A percentile compares a stretch with the other conserved stretches of the same genome.
Evolutionary conservation across 2,113 vertebrate genomes (phyloP).

Genomic region (Eclectus roratus): DNA sequence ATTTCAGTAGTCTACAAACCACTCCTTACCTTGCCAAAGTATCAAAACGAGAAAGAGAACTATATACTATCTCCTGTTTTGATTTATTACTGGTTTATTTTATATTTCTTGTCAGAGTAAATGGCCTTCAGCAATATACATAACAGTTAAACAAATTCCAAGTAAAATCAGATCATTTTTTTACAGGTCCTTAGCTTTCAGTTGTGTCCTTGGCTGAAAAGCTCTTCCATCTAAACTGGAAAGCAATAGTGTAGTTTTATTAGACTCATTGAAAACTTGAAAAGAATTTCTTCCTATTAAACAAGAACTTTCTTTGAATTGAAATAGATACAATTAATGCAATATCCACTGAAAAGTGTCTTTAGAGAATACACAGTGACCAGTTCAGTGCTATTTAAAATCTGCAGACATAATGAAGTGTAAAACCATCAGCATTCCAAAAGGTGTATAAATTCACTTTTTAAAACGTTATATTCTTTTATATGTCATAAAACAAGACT

Average conservation of each 20-base stretch:
- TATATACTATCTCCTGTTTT: not conserved
- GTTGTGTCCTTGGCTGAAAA: not conserved
- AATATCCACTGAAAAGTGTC: not conserved
- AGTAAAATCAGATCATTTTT: not conserved
- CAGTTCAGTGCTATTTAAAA: not conserved
- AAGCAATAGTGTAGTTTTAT: not conserved
- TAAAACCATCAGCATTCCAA: not conserved
- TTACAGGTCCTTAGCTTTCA: not conserved
- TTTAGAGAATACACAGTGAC: not conserved
- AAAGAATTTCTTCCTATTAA: not conserved
- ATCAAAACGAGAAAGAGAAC: not conserved
- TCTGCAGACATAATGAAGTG: not conserved
- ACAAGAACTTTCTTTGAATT: not conserved
- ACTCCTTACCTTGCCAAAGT: not conserved
- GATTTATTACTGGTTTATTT: not conserved
- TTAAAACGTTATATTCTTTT: fast-evolving
- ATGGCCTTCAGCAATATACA: not conserved
- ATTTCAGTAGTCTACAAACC: not conserved
- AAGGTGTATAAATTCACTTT: not conserved
- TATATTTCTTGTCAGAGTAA: not conserved
- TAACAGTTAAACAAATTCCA: not conserved
- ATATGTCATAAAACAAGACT: not conserved
- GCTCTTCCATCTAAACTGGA: not conserved
- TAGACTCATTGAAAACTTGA: not conserved
- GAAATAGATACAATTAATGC: not conserved